Conservation (phyloP, 2,888 invertebrate genomes). For the Deroplatys truncata region DNA sequence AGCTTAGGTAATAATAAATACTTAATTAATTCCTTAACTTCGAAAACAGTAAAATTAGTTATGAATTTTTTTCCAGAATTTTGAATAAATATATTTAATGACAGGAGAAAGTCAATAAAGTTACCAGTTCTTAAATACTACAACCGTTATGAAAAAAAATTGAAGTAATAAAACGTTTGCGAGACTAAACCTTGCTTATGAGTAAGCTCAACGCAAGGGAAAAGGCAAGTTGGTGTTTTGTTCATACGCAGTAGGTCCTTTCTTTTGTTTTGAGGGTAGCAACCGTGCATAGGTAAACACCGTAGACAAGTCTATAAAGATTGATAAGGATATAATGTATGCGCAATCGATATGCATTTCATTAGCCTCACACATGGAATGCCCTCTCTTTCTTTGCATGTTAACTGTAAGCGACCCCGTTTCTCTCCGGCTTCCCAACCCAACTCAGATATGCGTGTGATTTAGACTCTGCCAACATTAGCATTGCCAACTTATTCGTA, state of each 20-base stretch:
- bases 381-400: neutral
- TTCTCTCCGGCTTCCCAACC: neutral
- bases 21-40: too few species aligned
- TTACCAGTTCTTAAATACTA: too few species aligned
- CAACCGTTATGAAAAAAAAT: neutral
- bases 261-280: neutral
- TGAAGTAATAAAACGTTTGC: neutral
- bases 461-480: neutral
- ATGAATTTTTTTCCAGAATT: too few species aligned
- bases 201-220: too few species aligned
- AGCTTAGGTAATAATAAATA: too few species aligned
- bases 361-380: neutral
- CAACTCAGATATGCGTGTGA: neutral
- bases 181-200: neutral
- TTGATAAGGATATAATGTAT: slow-evolving; percentile 11
- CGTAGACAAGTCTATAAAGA: slow-evolving; percentile 12
- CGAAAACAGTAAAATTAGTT: too few species aligned
- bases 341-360: slow-evolving; percentile 3
- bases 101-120: too few species aligned
- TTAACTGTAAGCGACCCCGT: neutral
- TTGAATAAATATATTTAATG: too few species aligned
- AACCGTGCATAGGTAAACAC: neutral
- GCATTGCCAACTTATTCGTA: neutral
- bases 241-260: neutral
- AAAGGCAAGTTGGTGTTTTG: neutral